These are phyloP conservation scores for Nebria brevicollis DNA, from an alignment of 2,888 invertebrate species.

Conservation along the genomic window DNA sequence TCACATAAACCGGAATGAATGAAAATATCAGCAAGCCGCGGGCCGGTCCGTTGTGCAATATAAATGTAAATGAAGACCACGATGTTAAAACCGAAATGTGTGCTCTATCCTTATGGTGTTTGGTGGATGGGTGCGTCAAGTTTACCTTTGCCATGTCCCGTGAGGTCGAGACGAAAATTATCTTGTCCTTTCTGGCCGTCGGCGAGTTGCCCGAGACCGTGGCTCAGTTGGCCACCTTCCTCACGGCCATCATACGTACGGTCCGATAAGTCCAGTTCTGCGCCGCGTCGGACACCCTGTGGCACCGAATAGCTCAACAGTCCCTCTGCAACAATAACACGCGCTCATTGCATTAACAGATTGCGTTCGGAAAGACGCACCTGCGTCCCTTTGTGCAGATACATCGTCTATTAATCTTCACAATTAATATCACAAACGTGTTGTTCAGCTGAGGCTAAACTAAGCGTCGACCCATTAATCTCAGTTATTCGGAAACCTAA, in stretches of 20 bases:
- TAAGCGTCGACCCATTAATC: constrained; percentile 30
- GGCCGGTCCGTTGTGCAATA: constrained; percentile 52
- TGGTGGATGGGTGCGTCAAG: constrained; percentile 48
- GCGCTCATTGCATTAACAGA: constrained; percentile 38
- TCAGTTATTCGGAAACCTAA: constrained; percentile 17
- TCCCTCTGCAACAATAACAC: constrained; percentile 70
- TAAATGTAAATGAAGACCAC: constrained; percentile 57
- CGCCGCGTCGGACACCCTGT: constrained; percentile 75
- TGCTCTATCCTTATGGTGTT: constrained; percentile 24
- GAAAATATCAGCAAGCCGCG: constrained; percentile 53
- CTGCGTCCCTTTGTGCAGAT: constrained; percentile 29
- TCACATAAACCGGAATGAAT: constrained; percentile 55
- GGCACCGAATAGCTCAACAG: constrained; percentile 83
- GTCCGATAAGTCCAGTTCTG: constrained; percentile 81
- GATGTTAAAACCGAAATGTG: constrained; percentile 30
- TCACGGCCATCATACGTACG: constrained; percentile 80
- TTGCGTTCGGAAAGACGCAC: constrained; percentile 32
- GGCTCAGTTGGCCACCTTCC: constrained; percentile 70
- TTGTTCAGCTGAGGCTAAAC: constrained; percentile 17
- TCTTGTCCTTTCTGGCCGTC: constrained; percentile 80
- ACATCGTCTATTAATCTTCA: constrained; percentile 50
- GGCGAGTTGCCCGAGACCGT: constrained; percentile 82
- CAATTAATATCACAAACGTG: constrained; percentile 51
- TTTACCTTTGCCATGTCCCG: constrained; percentile 75
- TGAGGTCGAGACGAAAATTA: constrained; percentile 75